Conservation (phyloP, 2,797 vertebrate species). For the Characodon lateralis region DNA sequence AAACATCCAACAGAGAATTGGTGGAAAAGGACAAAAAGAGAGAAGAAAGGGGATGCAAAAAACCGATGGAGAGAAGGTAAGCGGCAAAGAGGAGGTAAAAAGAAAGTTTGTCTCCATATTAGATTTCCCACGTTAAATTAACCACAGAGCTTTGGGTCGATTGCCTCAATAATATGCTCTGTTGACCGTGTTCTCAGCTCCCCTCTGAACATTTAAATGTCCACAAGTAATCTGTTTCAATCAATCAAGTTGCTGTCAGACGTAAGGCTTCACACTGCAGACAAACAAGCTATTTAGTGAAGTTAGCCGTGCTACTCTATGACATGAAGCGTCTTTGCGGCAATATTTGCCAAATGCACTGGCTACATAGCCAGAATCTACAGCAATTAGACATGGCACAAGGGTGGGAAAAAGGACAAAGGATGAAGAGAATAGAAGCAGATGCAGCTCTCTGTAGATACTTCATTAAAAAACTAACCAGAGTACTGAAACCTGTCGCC, state of each 20-base stretch:
- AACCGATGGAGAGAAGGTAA: neutral
- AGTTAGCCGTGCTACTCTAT: conserved; percentile 20
- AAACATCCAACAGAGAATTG: conserved; percentile 45
- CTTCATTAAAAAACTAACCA: conserved; percentile 66
- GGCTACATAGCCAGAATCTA: neutral
- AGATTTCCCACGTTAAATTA: conserved; percentile 61
- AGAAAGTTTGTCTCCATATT: conserved; percentile 45
- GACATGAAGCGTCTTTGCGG: neutral
- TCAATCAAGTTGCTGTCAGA: conserved; percentile 69
- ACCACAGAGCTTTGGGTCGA: conserved; percentile 50
- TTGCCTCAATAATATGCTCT: conserved; percentile 70
- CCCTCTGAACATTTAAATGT: conserved; percentile 60
- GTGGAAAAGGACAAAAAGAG: neutral
- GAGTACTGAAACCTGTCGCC: conserved; percentile 67
- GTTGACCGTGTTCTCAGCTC: conserved; percentile 58
- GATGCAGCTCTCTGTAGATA: conserved; percentile 41
- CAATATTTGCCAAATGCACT: neutral
- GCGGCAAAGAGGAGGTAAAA: neutral
- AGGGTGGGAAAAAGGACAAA: conserved; percentile 26
- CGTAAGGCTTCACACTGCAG: conserved; percentile 44
- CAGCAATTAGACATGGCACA: conserved; percentile 3
- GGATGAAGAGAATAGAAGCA: conserved; percentile 20
- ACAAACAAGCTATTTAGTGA: conserved; percentile 37
- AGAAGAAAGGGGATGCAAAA: neutral
- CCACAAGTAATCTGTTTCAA: conserved; percentile 65